Evolutionary conservation across 1,140 invertebrate species (phyloP).

Genomic region (Apis mellifera): DNA sequence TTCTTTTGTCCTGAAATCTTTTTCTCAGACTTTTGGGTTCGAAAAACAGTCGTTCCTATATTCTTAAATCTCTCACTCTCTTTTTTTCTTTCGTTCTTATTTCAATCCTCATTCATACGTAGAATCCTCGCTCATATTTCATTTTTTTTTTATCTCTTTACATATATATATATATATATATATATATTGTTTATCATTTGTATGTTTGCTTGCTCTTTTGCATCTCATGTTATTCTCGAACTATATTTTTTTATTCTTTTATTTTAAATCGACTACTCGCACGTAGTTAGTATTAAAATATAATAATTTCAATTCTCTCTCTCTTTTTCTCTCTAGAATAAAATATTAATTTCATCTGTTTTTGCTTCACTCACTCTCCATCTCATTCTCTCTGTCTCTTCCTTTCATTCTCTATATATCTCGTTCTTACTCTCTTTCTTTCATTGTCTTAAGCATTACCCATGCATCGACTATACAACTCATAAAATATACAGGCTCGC

Average conservation of each 20-base stretch:
- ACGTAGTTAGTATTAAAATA: conserved; percentile 39
- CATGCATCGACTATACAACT: not conserved
- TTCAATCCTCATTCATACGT: not conserved
- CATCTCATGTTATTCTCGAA: not conserved
- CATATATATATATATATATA: conserved; percentile 8
- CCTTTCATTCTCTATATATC: not conserved
- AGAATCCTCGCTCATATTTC: not conserved
- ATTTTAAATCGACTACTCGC: conserved; percentile 20
- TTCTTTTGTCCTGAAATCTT: conserved; percentile 32
- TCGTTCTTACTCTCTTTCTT: not conserved
- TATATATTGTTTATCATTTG: not conserved
- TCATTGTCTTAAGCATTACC: not conserved
- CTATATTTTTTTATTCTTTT: not conserved
- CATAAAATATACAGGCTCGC: conserved; percentile 35
- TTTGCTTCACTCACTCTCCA: not conserved
- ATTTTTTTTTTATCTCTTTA: not conserved
- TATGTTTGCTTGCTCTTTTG: conserved; percentile 5
- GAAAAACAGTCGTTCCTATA: conserved; percentile 32
- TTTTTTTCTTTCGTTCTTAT: not conserved
- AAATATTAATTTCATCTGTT: conserved; percentile 48
- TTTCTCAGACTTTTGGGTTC: conserved; percentile 60
- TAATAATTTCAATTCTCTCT: conserved; percentile 51
- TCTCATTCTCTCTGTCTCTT: not conserved
- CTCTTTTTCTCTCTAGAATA: conserved; percentile 28
- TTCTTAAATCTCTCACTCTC: not conserved